Base-by-base conservation (phyloP, 1,140 invertebrate species). In the Eurosta solidaginis region DNA sequence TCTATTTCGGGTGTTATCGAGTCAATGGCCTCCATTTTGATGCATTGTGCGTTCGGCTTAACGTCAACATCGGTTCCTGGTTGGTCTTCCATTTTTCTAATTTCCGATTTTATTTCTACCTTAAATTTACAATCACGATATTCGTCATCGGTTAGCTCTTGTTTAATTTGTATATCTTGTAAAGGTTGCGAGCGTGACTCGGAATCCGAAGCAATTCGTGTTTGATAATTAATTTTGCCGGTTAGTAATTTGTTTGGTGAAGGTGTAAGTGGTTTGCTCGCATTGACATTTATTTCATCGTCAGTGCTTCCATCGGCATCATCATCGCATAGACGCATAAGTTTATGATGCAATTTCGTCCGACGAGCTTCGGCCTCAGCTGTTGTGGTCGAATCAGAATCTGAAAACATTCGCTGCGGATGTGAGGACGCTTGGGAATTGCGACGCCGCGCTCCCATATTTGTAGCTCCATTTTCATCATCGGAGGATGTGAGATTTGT, bases 191-290 rank as follows among this genome's bases (percentile, higher is more conserved):
- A 86, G 52, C 86, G 85, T 2, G 85, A 86, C 63, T 86, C 85
- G 88, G 85, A 90, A 82, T 92, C 91, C 9, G 91, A 92, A 79
- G 90, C 89, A 42, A 92, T 91, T n/a, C 90, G 88, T 5, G 89
- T 85, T 10, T 89, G 87, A 5, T 89, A 91, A 82, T 90, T 91
- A 78, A 90, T 89, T 77, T 90, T 88, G 0, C 81, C 82, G 25
- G 89, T 85, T 9, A 90, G 83, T 78, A 89, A 90, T 79, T 88
- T 89, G 74, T 85, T 81, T 33, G 86, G 83, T 81, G 45, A 54
- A 36, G 52, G 44, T 77, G 52, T 81, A 73, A 47, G 79, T 10
- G 73, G 76, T 74, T 5, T 82, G n/a, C 17, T 40, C 2, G 83
- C 81, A 44, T 82, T 81, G n/a, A 82, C 79, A 1, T 81, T 52